Evolutionary conservation across 2,113 vertebrate species (phyloP), one percentile per base, ranked within the genome.

Genomic region (Thunnus thynnus): DNA sequence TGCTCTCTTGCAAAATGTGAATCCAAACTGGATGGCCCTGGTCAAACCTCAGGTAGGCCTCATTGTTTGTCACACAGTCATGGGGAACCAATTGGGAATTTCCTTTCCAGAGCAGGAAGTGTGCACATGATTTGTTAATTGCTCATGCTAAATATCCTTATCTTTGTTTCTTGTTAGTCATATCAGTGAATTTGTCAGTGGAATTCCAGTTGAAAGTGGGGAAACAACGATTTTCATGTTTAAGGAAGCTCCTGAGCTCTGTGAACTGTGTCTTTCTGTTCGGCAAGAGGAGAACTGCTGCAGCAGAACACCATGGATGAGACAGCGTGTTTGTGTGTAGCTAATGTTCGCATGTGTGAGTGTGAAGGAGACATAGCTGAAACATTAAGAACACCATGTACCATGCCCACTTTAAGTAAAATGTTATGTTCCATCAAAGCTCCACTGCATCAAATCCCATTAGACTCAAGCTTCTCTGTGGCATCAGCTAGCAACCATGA

Each of bases 1-100:
- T 93, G 91, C 86, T 88, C 93, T 63, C 89, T 95, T 84, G 91
- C 93, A 83, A 95, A 95, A 91, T 95, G 92, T 93, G 93, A 94
- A 67, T 89, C 93, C 65, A 95, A 94, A 88, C 87, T 95, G 89
- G 94, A 95, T 27, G 91, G 91, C 67, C 90, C 94, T 10, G 89
- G 87, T 90, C 93, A 92, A 83, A 90, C 92, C 44, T 87, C 92
- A 92, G 94, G 94, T 94, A 91, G 22, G 90, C 82, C 32, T 70
- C 48, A 84, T 57, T 74, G 20, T 32, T 52, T 36, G 4, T 71
- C 56, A 20, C 13, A 20, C 54, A 63, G 22, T 58, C 54, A 48
- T 22, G n/a, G 50, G 18, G 9, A 71, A 65, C 27, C 30, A 57
- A 30, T 63, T 22, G 17, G 69, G 25, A 52, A 56, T 48, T 48